A percentile compares a stretch with the other conserved stretches of the same genome.
These are phyloP conservation scores for Fregetta grallaria DNA, from an alignment of 2,113 vertebrate genomes.

Conservation along the genomic window DNA sequence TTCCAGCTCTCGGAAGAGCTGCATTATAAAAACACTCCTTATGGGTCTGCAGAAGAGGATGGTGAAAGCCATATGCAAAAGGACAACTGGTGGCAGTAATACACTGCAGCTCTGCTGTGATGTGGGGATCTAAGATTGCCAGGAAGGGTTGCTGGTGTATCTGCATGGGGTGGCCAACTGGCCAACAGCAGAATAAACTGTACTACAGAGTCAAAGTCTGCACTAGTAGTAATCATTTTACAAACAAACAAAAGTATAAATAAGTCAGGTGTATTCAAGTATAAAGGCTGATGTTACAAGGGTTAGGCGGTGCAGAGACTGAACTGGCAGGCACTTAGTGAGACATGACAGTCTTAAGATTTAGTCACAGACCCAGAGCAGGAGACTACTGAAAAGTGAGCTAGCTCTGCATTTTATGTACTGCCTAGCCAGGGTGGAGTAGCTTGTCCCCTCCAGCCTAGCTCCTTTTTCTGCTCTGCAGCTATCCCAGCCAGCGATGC, in stretches of 20 bases:
- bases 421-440: not conserved
- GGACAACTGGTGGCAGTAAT: not conserved
- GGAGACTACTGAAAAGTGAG: not conserved
- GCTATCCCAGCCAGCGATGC: rapidly evolving
- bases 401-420: not conserved
- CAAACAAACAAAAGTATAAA: not conserved
- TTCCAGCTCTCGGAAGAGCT: not conserved
- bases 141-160: not conserved
- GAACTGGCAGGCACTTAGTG: not conserved
- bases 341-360: not conserved
- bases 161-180: not conserved
- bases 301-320: not conserved
- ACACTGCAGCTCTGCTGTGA: not conserved
- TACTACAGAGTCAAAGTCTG: not conserved
- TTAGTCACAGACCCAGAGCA: not conserved
- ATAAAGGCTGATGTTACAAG: not conserved
- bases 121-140: not conserved
- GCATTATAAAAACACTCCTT: not conserved
- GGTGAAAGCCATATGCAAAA: not conserved
- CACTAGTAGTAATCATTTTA: not conserved
- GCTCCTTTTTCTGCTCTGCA: not conserved
- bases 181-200: not conserved
- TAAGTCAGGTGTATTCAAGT: not conserved
- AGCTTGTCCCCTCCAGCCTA: not conserved
- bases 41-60: not conserved